Evolutionary conservation across 1,140 invertebrate genomes (phyloP).

Genomic region (fruit fly (Drosophila melanogaster)): Release_6_plus_ISO1_MT NT_033777.3:9070001-9070500

Average conservation of each 20-base stretch:
- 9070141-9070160: constrained; percentile 30
- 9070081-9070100: constrained; percentile 76
- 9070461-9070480: constrained; percentile 60
- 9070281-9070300: constrained; percentile 62
- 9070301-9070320: constrained; percentile 57
- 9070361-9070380: constrained; percentile 17
- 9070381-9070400: constrained; percentile 68
- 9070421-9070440: constrained; percentile 56
- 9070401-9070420: constrained; percentile 74
- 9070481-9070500: constrained; percentile 43
- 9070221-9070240: constrained; percentile 50
- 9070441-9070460: constrained; percentile 75
- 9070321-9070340: constrained; percentile 28
- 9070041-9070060: constrained; percentile 60
- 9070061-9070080: constrained; percentile 82
- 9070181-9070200: constrained; percentile 49
- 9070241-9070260: constrained; percentile 40
- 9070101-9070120: constrained; percentile 61
- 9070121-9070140: constrained; percentile 38
- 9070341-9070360: constrained; percentile 8
- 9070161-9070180: constrained; percentile 48
- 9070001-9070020: constrained; percentile 76
- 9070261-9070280: constrained; percentile 49
- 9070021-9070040: constrained; percentile 63
- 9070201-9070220: constrained; percentile 46